Base-by-base conservation (phyloP, 2,797 vertebrate species). In the Platyrinchus mystaceus region DNA sequence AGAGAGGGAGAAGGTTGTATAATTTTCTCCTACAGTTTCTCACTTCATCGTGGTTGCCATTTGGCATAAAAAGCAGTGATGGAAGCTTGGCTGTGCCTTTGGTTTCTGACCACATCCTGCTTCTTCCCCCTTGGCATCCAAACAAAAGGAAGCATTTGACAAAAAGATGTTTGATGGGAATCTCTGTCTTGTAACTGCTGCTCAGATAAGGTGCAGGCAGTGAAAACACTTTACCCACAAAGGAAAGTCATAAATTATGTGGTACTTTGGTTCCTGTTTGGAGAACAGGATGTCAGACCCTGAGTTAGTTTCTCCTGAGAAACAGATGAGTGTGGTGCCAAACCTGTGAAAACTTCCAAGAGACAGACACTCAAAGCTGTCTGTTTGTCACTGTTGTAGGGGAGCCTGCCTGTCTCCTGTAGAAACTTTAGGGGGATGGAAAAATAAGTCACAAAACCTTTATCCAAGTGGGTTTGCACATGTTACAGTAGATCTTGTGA, bases 61-160 rank as follows among this genome's bases (percentile, higher is more conserved):
- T 83, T 52, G 66, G 50, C 27, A 1, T 78, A 32, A 89, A 68
- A 75, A 80, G 39, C 66, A 73, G 47, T 27, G 55, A 75, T 1
- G 3, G 82, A 83, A 85, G 30, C 44, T 95, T 75, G 84, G 46
- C 87, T 71, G 63, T 47, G 73, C 47, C 68, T 46, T 90, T 74
- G 87, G 90, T 39, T 77, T 88, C 75, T 93, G 87, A 75, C 70
- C 1, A 0, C 73, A 77, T 95, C 73, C 84, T 93, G 66, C 41
- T 44, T 77, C 36, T 89, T 87, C 39, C 50, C 88, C 66, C 43
- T 75, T 88, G 34, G 68, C 84, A 66, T 20, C 39, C 47, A 50
- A 89, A 78, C 84, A 91, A 78, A 83, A 84, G 73, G 73, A 94
- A 95, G 12, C 46, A 22, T 86, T 89, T 77, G 73, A 81, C 89